Conservation (phyloP, 2,113 vertebrate species). For the Phrynocephalus versicolor region DNA sequence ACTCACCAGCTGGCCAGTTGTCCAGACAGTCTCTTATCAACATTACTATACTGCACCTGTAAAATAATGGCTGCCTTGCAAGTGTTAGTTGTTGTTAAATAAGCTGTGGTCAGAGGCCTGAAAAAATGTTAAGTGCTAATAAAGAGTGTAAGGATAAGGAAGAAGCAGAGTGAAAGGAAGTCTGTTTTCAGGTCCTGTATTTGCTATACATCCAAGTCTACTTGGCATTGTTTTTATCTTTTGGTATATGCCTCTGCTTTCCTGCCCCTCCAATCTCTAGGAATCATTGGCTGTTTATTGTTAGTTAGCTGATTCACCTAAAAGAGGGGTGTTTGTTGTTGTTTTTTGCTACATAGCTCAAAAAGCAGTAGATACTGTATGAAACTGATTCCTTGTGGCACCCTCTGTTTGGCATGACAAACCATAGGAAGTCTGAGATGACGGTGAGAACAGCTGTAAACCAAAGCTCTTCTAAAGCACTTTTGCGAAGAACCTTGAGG, state of each 20-base stretch:
- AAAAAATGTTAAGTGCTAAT: background rate
- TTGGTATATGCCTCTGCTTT: background rate
- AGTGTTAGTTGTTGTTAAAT: background rate
- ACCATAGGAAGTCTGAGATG: too few relatives aligned
- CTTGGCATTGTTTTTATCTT: too few relatives aligned
- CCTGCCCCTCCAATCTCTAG: background rate
- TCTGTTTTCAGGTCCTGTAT: background rate
- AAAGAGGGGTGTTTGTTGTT: background rate
- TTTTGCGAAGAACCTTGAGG: too few relatives aligned
- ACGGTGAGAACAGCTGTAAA: too few relatives aligned
- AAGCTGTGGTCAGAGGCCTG: background rate
- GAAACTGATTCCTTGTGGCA: too few relatives aligned
- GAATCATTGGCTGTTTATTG: background rate
- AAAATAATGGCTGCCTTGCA: background rate
- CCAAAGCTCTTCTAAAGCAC: too few relatives aligned
- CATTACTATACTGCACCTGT: background rate
- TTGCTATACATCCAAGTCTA: background rate
- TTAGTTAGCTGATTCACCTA: background rate
- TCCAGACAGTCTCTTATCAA: background rate
- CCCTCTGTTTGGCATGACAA: too few relatives aligned
- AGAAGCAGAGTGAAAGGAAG: background rate
- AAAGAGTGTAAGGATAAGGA: background rate
- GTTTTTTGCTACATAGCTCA: background rate
- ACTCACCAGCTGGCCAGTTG: background rate
- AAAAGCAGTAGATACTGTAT: background rate